Percentiles rank a stretch among this genome's conserved stretches.
phyloP scores from a whole-genome alignment of 2,113 vertebrate species.

The Callorhinus ursinus region DNA sequence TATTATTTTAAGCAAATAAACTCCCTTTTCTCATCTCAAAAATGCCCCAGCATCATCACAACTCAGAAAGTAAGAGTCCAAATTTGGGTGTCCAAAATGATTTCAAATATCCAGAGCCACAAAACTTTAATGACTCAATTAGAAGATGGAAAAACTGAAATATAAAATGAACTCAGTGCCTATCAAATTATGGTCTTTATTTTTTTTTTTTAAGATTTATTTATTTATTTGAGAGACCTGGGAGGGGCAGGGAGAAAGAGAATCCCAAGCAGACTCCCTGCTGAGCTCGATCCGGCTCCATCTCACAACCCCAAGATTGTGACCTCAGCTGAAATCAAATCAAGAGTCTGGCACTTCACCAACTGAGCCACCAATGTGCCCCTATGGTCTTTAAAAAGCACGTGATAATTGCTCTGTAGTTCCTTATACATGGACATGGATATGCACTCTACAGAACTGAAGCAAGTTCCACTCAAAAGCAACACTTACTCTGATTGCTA shows the following conservation, averaged over 20 bases:
- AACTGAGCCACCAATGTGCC: neutral
- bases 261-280: neutral
- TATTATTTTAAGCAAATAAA: constrained; percentile 53
- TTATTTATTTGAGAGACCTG: neutral
- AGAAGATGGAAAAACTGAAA: neutral
- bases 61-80: constrained; percentile 7
- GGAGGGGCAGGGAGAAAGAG: neutral
- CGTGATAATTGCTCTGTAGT: neutral
- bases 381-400: constrained; percentile 23
- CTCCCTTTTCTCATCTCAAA: constrained; percentile 2
- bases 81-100: constrained; percentile 45
- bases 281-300: neutral
- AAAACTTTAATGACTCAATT: constrained; percentile 46
- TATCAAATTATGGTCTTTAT: constrained; percentile 43
- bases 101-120: constrained; percentile 42
- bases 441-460: neutral
- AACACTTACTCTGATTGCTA: constrained; percentile 7
- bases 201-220: constrained; percentile 23
- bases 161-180: neutral
- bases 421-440: neutral
- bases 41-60: neutral
- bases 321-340: neutral
- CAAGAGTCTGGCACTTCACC: neutral
- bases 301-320: neutral
- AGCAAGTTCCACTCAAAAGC: neutral